A percentile compares a stretch with the other conserved stretches of the same genome.
Evolutionary conservation across 2,797 vertebrate species (phyloP).

Genomic region (Caiman crocodilus): DNA sequence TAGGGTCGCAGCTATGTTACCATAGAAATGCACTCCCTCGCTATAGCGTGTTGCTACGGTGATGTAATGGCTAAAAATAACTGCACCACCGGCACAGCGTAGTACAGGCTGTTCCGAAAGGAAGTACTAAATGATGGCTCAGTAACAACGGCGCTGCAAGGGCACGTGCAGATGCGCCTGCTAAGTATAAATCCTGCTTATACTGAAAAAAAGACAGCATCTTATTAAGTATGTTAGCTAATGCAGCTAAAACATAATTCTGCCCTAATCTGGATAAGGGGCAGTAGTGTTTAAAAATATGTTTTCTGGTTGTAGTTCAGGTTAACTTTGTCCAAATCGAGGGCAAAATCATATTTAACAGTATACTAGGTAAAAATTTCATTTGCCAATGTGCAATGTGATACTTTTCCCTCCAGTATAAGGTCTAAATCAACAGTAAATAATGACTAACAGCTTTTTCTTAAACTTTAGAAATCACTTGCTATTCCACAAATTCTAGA

Average conservation of each 20-base stretch:
- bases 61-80: no score
- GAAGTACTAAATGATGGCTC: no score
- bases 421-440: neutral
- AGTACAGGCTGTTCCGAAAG: no score
- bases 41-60: no score
- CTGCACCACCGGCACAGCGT: no score
- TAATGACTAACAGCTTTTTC: slow-evolving; percentile 18
- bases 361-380: neutral
- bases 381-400: neutral
- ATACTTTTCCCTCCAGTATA: neutral
- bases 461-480: slow-evolving; percentile 39
- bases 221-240: no score
- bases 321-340: neutral
- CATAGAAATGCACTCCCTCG: no score
- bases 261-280: neutral
- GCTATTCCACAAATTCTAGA: slow-evolving; percentile 40
- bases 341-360: neutral
- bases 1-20: no score
- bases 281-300: neutral
- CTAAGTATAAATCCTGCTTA: no score
- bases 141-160: no score
- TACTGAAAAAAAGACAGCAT: no score
- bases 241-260: neutral
- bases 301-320: neutral
- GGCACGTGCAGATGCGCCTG: no score